Base-by-base conservation (phyloP, 2,113 vertebrate species). In the Corapipo altera region DNA sequence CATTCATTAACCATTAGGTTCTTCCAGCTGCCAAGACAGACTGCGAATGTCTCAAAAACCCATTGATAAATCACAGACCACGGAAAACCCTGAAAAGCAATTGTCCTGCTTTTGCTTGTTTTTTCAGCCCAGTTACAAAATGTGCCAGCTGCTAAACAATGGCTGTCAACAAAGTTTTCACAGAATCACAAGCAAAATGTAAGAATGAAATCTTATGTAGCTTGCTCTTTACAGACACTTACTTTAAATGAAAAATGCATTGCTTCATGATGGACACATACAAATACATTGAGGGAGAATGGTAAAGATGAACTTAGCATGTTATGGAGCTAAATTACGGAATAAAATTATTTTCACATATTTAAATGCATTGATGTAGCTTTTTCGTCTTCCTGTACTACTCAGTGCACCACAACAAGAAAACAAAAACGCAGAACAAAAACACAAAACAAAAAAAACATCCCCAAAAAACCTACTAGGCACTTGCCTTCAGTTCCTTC, bases 21-120 rank as follows among this genome's bases (percentile, higher is more conserved):
- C 72, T 93, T 91, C 77, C 66, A 58, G 64, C 85, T 85, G 94
- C 91, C 88, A 94, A 93, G 88, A 94, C 89, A 93, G 85, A 92
- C 85, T 43, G 64, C 11, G 1, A 92, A 89, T 27, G 20, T 78
- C 74, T 88, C 89, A 61, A 88, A 95, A 94, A 30, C 19, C 26
- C 85, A 85, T 51, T 96, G 91, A 95, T 70, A 95, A 73, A 75
- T 79, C 62, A 75, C 72, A 2, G 8, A 76, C 43, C 28, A 90
- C 0, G 0, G 70, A 79, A 89, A 91, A 61, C n/a, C 32, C 89
- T 79, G 70, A 91, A 73, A 91, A 78, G 69, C 67, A 86, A 95
- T 84, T 95, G 81, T 94, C 15, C n/a, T 64, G 70, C 41, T 77
- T 57, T 61, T 44, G n/a, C 72, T 91, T 75, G 46, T 67, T 94